phyloP scores from a whole-genome alignment of 2,888 invertebrate genomes.

The Anaspis maculata region DNA sequence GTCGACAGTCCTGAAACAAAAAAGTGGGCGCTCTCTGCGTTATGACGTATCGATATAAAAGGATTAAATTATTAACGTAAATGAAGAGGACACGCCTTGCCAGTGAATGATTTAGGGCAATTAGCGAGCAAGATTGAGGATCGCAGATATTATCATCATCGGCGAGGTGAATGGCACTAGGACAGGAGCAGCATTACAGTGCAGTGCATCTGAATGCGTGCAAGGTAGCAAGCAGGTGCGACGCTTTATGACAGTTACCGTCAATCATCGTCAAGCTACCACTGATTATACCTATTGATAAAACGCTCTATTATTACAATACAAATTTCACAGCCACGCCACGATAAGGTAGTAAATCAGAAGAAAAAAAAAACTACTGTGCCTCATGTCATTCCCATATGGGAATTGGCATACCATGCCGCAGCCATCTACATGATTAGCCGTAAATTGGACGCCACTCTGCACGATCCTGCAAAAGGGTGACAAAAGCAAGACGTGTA shows the following conservation, averaged over 20 bases:
- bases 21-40: constrained; percentile 6
- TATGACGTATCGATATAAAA: constrained; percentile 4
- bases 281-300: constrained; percentile 17
- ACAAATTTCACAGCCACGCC: too few species aligned
- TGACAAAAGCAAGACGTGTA: not conserved
- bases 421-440: too few species aligned
- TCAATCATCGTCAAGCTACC: constrained; percentile 19
- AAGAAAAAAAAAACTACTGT: too few species aligned
- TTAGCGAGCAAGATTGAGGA: constrained; percentile 25
- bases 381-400: too few species aligned
- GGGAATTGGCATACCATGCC: too few species aligned
- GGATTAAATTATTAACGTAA: constrained; percentile 20
- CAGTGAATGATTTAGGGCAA: constrained; percentile 27
- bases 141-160: constrained; percentile 22
- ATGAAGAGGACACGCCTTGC: constrained; percentile 24
- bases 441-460: not conserved
- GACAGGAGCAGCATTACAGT: constrained; percentile 12
- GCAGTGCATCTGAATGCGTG: constrained; percentile 12
- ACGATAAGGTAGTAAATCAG: too few species aligned
- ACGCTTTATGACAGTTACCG: constrained; percentile 16
- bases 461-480: not conserved
- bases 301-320: constrained; percentile 12
- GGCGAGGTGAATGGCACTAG: constrained; percentile 23
- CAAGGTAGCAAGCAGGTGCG: constrained; percentile 17
- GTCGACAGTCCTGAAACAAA: constrained; percentile 23